Evolutionary conservation across 2,797 vertebrate species (phyloP).

Genomic region (Brachyrhaphis roseni): DNA sequence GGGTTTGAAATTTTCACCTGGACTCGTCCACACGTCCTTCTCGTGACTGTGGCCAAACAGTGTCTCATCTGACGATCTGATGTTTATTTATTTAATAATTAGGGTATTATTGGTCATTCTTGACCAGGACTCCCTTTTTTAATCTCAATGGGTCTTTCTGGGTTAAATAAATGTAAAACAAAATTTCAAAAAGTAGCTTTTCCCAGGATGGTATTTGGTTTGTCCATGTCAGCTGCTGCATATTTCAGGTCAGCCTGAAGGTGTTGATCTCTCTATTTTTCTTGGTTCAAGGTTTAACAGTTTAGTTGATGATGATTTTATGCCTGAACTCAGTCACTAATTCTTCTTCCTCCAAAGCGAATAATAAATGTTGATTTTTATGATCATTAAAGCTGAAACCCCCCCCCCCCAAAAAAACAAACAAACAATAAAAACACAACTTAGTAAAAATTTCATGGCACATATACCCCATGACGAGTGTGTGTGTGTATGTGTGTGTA

Average conservation of each 20-base stretch:
- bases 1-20: not conserved
- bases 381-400: not conserved
- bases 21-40: not conserved
- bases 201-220: not conserved
- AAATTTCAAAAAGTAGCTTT: not conserved
- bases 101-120: too few species aligned
- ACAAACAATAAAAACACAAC: rapidly evolving
- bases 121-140: too few species aligned
- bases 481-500: not conserved
- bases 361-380: not conserved
- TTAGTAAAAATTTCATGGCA: not conserved
- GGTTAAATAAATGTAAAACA: too few species aligned
- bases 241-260: not conserved
- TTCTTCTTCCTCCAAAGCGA: not conserved
- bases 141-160: too few species aligned
- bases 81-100: too few species aligned
- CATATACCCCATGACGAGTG: not conserved
- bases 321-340: not conserved
- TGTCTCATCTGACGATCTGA: not conserved
- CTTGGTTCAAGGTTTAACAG: not conserved
- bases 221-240: not conserved
- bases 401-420: too few species aligned
- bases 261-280: not conserved
- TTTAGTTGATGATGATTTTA: not conserved
- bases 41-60: not conserved